A percentile compares a stretch with the other conserved stretches of the same genome.
Conservation (phyloP, 1,140 invertebrate genomes). For the Cydia fagiglandana region DNA sequence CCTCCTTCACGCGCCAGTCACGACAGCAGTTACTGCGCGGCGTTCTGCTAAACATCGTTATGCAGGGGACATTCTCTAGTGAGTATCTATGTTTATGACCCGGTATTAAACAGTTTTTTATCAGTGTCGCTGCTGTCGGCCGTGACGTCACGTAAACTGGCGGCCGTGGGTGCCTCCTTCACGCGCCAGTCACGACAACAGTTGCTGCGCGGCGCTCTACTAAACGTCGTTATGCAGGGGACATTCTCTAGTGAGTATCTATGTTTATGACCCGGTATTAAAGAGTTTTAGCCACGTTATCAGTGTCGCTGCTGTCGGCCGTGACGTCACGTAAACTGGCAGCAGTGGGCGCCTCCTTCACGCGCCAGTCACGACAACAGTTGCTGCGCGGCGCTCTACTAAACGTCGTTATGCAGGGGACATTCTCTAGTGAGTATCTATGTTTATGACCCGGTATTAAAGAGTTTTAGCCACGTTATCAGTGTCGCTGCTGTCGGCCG, state of each 20-base stretch:
- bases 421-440: slow-evolving; percentile 61
- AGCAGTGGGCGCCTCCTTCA: slow-evolving; percentile 64
- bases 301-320: slow-evolving; percentile 55
- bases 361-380: slow-evolving; percentile 62
- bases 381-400: slow-evolving; percentile 56
- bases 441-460: not conserved
- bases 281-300: slow-evolving; percentile 46
- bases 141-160: slow-evolving; percentile 59
- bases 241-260: slow-evolving; percentile 62
- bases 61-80: slow-evolving; percentile 70
- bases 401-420: slow-evolving; percentile 68
- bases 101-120: slow-evolving; percentile 38
- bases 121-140: slow-evolving; percentile 56
- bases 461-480: slow-evolving; percentile 48
- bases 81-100: slow-evolving; percentile 39
- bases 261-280: no score
- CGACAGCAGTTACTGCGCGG: slow-evolving; percentile 58
- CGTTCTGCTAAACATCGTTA: slow-evolving; percentile 60
- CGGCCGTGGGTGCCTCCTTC: slow-evolving; percentile 65
- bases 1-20: slow-evolving; percentile 66
- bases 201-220: slow-evolving; percentile 54
- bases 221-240: slow-evolving; percentile 68
- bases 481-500: slow-evolving; percentile 54
- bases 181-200: slow-evolving; percentile 64
- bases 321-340: slow-evolving; percentile 62